Evolutionary conservation across 1,140 invertebrate genomes (phyloP).

Genomic region (Oryctes rhinoceros): DNA sequence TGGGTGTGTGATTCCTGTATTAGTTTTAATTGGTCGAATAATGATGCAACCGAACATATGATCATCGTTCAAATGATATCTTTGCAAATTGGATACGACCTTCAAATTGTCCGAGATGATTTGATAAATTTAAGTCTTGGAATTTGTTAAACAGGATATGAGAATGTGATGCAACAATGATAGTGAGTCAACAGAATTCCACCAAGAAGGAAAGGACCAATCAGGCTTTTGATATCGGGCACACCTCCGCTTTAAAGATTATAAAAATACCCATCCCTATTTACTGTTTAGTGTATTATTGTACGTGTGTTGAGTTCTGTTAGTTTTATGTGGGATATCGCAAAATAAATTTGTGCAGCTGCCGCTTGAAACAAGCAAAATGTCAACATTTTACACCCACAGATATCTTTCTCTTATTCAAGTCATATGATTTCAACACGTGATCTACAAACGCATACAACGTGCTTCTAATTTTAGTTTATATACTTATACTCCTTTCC

Average conservation of each 20-base stretch:
- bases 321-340: no score
- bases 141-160: not conserved
- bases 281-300: not conserved
- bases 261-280: not conserved
- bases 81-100: no score
- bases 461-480: not conserved
- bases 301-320: not conserved
- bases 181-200: not conserved
- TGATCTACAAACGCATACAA: not conserved
- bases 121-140: no score
- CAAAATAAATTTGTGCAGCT: not conserved
- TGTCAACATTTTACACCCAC: not conserved
- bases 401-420: not conserved
- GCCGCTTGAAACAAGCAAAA: not conserved
- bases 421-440: constrained; percentile 20
- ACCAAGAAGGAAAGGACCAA: not conserved
- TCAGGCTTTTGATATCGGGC: not conserved
- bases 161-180: not conserved
- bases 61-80: no score
- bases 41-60: not conserved
- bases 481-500: not conserved
- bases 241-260: constrained; percentile 1
- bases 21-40: not conserved
- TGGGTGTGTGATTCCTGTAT: not conserved
- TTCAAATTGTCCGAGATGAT: no score